These are phyloP conservation scores for Lepidocyrtinus sp. DNA, from an alignment of 2,888 invertebrate genomes.

Conservation along the genomic window DNA sequence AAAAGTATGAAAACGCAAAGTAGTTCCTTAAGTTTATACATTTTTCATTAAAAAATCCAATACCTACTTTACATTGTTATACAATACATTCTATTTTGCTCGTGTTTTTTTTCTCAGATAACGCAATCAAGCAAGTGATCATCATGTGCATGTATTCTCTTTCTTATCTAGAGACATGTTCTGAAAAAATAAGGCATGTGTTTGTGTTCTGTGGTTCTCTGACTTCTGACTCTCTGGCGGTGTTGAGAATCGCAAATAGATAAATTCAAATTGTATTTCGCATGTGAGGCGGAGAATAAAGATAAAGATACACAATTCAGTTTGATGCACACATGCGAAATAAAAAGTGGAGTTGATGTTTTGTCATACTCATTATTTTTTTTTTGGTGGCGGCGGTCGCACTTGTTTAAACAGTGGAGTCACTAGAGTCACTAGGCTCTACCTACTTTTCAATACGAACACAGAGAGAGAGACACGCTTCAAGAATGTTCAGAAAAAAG, in stretches of 20 bases:
- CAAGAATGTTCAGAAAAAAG: conserved; percentile 34
- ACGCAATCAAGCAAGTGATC: not conserved
- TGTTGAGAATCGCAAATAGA: not conserved
- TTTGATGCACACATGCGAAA: not conserved
- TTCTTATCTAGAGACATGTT: not conserved
- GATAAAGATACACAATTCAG: not conserved
- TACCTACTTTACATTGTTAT: not conserved
- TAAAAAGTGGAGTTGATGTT: not conserved
- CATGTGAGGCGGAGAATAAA: not conserved
- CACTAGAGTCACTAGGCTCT: no score
- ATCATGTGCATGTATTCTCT: not conserved
- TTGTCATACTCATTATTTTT: not conserved
- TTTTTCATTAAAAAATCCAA: not conserved
- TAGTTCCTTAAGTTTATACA: not conserved
- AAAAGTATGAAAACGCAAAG: not conserved
- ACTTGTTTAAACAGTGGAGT: not conserved
- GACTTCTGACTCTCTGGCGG: not conserved
- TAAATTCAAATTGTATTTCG: not conserved
- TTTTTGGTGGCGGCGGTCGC: not conserved
- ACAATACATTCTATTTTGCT: not conserved
- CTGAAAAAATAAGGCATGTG: not conserved
- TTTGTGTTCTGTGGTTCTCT: not conserved
- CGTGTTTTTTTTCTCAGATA: not conserved
- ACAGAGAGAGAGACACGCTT: conserved; percentile 44
- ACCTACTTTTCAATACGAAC: not conserved